Base-by-base conservation (phyloP, 1,140 invertebrate species). In the Aphaenogaster ashmeadi region DNA sequence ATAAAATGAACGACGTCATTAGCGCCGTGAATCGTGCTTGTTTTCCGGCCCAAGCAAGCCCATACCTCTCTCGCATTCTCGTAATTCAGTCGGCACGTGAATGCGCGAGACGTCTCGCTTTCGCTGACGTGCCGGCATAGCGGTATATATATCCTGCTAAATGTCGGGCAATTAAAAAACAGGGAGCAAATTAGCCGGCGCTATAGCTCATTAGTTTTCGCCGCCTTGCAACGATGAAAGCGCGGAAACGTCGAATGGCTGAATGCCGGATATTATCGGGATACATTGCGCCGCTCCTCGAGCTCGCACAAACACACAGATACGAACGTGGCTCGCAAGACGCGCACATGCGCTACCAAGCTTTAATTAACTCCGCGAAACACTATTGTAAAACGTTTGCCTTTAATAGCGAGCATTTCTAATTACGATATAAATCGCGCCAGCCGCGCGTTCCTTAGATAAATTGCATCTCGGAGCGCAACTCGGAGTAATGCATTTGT, bases 171-270 rank as follows among this genome's bases (percentile, higher is more conserved):
- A 91, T 91, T 91, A 91, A 89, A 91, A 91, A 91, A 36, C 67
- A 54, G 58, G 56, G 60, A 62, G 67, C 78, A 79, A 91, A 91
- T 91, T 89, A 88, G 86, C 52, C 64, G 54, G 33, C 52, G 60
- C 80, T 89, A 91, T 86, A 83, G 86, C 90, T 91, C 90, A 91
- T 91, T 91, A 91, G 81, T 89, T 91, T 86, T 86, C 86, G 66
- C 69, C 60, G 86, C 36, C 44, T 66, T 50, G 60, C 62, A 85
- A 91, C 78, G 80, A 64, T 91, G 84, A 89, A 66, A 84, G 47
- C 44, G 87, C 75, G 78, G 58, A 89, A 87, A 84, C 33, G 66
- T 69, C 41, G 58, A 86, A 74, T 47, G 36, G 41, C 27, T 88
- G 87, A 85, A 91, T 91, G 56, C 79, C 54, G 86, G 78, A 84